A percentile compares a stretch with the other conserved stretches of the same genome.
Conservation (phyloP, 2,113 vertebrate genomes). For the Gallinago paraguaiae region DNA sequence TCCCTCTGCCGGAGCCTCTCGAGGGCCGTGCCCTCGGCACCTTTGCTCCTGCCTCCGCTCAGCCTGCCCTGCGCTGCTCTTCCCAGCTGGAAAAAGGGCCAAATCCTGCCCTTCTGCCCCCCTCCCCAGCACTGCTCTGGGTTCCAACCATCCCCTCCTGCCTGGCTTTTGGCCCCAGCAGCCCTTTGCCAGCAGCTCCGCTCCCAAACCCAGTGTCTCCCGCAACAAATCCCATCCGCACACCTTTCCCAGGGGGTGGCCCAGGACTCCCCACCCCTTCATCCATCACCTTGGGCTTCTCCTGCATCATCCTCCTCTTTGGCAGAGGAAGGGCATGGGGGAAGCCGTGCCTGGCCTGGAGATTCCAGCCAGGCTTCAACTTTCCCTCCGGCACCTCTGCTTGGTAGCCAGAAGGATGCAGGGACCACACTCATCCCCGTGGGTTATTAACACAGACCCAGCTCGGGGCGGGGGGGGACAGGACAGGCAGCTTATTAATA, state of each 20-base stretch:
- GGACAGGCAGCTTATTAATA: neutral
- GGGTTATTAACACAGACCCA: neutral
- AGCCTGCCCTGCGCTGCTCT: neutral
- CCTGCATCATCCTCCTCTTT: neutral
- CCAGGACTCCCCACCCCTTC: neutral
- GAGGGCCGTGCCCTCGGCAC: neutral
- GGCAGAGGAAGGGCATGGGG: neutral
- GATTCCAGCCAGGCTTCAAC: neutral
- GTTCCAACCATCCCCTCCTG: neutral
- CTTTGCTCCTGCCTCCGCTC: neutral
- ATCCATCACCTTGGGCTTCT: neutral
- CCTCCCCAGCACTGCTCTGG: neutral
- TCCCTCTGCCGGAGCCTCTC: neutral
- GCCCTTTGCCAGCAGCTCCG: neutral
- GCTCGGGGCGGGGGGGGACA: neutral
- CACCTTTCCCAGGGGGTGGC: neutral
- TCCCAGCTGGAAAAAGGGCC: neutral
- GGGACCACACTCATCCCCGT: accelerated
- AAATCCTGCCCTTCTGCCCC: neutral
- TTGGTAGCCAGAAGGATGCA: neutral
- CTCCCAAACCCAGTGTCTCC: neutral
- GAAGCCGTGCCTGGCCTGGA: neutral
- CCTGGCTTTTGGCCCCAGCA: neutral
- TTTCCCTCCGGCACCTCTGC: neutral
- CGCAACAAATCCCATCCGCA: neutral